phyloP scores from a whole-genome alignment of 2,888 invertebrate genomes.

The Watsonalla cultraria region DNA sequence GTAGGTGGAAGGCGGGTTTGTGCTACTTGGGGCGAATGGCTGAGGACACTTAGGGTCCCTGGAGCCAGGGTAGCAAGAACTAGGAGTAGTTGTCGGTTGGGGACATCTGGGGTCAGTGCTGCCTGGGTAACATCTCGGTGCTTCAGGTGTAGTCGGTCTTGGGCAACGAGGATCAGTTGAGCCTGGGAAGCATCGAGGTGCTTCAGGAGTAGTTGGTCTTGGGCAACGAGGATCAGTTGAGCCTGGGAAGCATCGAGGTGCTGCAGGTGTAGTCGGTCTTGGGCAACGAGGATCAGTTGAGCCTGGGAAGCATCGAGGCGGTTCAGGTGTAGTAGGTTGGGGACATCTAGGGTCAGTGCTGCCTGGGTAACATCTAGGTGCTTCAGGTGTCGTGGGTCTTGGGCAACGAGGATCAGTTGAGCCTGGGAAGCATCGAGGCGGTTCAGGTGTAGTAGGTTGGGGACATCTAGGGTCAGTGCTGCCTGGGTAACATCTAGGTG shows the following conservation, averaged over 20 bases:
- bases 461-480: conserved; percentile 41
- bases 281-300: conserved; percentile 35
- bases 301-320: conserved; percentile 41
- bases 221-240: conserved; percentile 44
- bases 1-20: conserved; percentile 66
- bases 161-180: conserved; percentile 44
- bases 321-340: conserved; percentile 21
- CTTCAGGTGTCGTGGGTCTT: conserved; percentile 21
- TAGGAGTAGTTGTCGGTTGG: conserved; percentile 44
- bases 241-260: conserved; percentile 42
- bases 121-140: conserved; percentile 42
- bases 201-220: conserved; percentile 24
- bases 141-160: conserved; percentile 32
- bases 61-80: conserved; percentile 65
- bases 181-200: conserved; percentile 30
- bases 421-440: conserved; percentile 30
- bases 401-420: conserved; percentile 32
- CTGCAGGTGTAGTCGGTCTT: conserved; percentile 22
- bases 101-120: conserved; percentile 42
- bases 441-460: conserved; percentile 27
- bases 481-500: conserved; percentile 42
- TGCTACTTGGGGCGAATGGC: conserved; percentile 61
- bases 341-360: conserved; percentile 29
- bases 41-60: conserved; percentile 63
- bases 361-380: conserved; percentile 15